Percentiles rank a stretch among this genome's conserved stretches.
phyloP scores from a whole-genome alignment of 2,888 invertebrate genomes.

The Halictus quadricinctus region DNA sequence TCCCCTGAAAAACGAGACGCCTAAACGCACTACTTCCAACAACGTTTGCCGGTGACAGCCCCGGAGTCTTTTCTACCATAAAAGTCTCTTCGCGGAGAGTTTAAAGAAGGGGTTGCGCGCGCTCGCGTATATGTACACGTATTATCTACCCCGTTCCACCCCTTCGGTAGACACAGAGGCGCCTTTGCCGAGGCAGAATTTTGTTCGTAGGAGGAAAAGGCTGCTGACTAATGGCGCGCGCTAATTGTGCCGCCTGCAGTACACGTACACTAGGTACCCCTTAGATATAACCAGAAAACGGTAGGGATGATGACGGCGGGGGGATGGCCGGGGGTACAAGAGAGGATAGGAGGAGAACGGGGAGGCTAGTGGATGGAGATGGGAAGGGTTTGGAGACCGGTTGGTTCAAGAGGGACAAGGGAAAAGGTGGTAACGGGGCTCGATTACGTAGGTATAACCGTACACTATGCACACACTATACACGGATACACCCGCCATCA shows the following conservation, averaged over 20 bases:
- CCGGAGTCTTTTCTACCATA: constrained; percentile 47
- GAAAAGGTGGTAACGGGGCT: constrained; percentile 24
- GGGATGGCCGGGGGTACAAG: neutral
- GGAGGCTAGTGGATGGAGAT: neutral
- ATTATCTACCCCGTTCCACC: constrained; percentile 63
- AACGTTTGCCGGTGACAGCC: constrained; percentile 60
- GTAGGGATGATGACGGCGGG: neutral
- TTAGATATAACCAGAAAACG: constrained; percentile 46
- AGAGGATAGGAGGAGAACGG: neutral
- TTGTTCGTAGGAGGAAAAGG: constrained; percentile 68
- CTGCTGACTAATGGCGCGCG: constrained; percentile 79
- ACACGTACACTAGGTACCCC: constrained; percentile 47
- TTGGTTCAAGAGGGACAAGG: constrained; percentile 2
- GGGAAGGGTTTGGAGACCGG: constrained; percentile 6
- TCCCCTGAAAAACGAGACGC: constrained; percentile 45
- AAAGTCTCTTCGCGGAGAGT: constrained; percentile 56
- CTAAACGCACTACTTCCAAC: constrained; percentile 53
- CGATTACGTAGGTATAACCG: constrained; percentile 21
- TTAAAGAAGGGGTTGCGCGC: constrained; percentile 57
- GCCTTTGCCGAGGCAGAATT: constrained; percentile 67
- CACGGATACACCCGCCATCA: constrained; percentile 7
- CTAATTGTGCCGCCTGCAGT: constrained; percentile 75
- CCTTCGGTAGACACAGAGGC: constrained; percentile 66
- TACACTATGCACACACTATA: constrained; percentile 1
- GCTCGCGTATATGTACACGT: constrained; percentile 29